phyloP scores from a whole-genome alignment of 1,140 invertebrate species.

The Tetramorium simillimum region DNA sequence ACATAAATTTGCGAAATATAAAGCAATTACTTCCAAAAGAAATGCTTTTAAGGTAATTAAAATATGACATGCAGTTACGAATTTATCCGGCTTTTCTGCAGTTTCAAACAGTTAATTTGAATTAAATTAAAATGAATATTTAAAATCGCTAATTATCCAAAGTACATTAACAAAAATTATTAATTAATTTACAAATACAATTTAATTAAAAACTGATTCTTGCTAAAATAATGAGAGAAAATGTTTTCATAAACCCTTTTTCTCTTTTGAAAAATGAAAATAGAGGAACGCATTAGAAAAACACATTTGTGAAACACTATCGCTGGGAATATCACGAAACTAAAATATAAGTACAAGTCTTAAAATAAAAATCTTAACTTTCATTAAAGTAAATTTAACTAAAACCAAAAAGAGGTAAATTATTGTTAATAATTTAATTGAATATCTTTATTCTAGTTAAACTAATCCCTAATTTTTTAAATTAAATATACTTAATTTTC shows the following conservation, averaged over 20 bases:
- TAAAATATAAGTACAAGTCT: too few relatives aligned
- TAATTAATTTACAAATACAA: not conserved
- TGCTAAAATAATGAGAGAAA: not conserved
- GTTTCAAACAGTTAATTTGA: not conserved
- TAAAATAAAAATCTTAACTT: too few relatives aligned
- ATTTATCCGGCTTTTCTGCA: not conserved
- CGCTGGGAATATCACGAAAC: not conserved
- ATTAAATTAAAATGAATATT: not conserved
- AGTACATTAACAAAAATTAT: not conserved
- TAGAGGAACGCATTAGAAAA: not conserved
- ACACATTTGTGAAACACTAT: too few relatives aligned
- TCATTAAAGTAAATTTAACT: too few relatives aligned
- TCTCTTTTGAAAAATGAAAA: not conserved
- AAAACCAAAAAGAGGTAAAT: too few relatives aligned
- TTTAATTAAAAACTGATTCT: not conserved
- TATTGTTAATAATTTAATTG: too few relatives aligned
- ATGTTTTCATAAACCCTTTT: too few relatives aligned
- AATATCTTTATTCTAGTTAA: too few relatives aligned
- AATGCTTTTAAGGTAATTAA: slow-evolving; percentile 20
- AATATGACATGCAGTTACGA: not conserved
- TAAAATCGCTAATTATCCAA: not conserved
- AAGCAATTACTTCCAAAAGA: not conserved
- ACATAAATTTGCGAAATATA: not conserved
- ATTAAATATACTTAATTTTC: too few relatives aligned
- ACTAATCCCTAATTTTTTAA: too few relatives aligned